These are phyloP conservation scores for Phalanger gymnotis DNA, from an alignment of 2,797 vertebrate genomes.

Conservation along the genomic window DNA sequence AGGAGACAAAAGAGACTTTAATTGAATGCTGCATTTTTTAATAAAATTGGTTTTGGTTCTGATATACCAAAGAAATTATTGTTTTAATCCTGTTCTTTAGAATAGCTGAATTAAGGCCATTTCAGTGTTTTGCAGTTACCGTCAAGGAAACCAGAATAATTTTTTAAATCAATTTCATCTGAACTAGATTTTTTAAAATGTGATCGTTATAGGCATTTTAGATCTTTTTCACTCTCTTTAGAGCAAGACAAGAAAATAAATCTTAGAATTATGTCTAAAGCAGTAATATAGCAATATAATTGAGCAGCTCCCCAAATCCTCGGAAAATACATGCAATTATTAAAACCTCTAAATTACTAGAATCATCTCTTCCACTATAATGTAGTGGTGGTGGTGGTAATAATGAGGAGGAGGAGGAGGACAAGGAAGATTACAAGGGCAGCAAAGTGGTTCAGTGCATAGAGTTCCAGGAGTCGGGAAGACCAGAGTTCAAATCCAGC, in stretches of 20 bases:
- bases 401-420: neutral
- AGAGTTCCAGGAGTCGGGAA: neutral
- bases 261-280: neutral
- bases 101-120: constrained; percentile 10
- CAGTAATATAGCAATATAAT: neutral
- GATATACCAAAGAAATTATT: constrained; percentile 60
- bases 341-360: neutral
- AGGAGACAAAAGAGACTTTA: neutral
- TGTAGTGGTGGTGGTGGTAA: neutral
- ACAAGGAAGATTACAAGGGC: neutral
- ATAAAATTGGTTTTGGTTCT: constrained; percentile 33
- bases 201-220: neutral
- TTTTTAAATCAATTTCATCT: accelerated
- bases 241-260: neutral
- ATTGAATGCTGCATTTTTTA: neutral
- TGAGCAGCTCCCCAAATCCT: neutral
- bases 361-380: neutral
- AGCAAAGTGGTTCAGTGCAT: neutral
- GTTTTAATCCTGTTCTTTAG: neutral
- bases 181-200: neutral
- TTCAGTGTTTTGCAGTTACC: neutral
- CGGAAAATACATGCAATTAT: neutral
- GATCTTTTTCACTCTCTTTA: neutral
- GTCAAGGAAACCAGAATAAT: neutral
- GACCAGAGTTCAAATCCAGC: neutral